phyloP scores from a whole-genome alignment of 2,888 invertebrate genomes.

The Tineola bisselliella region DNA sequence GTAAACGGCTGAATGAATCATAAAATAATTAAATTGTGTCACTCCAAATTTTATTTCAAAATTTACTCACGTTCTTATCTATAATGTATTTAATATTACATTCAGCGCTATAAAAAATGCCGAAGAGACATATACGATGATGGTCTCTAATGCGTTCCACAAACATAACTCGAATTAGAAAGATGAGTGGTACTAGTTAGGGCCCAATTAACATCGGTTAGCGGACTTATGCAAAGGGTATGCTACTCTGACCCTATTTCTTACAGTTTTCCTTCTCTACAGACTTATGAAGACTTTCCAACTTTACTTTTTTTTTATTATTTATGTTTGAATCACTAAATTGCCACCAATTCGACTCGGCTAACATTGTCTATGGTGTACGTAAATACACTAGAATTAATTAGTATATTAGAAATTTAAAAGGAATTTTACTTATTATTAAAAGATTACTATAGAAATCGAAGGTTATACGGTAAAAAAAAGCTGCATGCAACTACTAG shows the following conservation, averaged over 20 bases:
- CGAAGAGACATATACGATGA: slow-evolving; percentile 20
- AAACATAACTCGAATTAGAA: slow-evolving; percentile 42
- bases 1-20: too few relatives aligned
- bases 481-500: background rate
- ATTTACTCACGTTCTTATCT: background rate
- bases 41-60: too few relatives aligned
- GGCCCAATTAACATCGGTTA: slow-evolving; percentile 49
- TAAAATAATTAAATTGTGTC: too few relatives aligned
- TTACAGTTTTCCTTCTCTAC: background rate
- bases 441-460: background rate
- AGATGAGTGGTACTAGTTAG: slow-evolving; percentile 43
- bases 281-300: background rate
- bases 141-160: slow-evolving; percentile 33
- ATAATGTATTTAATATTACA: slow-evolving; percentile 4
- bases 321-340: too few relatives aligned
- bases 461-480: background rate
- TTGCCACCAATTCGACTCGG: too few relatives aligned
- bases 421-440: too few relatives aligned
- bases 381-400: too few relatives aligned
- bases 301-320: background rate
- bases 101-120: slow-evolving; percentile 11
- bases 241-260: slow-evolving; percentile 40
- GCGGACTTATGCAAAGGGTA: slow-evolving; percentile 29
- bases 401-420: too few relatives aligned
- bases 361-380: too few relatives aligned